Base-by-base conservation (phyloP, 1,140 invertebrate species). In the Leptoteleia sp. region DNA sequence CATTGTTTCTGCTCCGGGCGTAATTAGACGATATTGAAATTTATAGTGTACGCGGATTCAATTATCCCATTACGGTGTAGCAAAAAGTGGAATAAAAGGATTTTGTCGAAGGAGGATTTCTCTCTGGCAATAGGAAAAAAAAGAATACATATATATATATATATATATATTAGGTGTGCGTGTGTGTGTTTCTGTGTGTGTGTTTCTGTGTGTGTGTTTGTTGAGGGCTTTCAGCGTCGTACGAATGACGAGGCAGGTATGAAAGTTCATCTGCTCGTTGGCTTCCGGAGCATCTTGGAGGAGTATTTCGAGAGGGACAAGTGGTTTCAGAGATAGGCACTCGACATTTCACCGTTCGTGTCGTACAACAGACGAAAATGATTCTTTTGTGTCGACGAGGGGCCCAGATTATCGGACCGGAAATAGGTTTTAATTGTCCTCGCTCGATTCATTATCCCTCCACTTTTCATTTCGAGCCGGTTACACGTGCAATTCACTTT, bases 221-320 rank as follows among this genome's bases (percentile, higher is more conserved):
- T 59, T 43, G 65, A 70, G 73, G 11, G 57, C 50, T 72, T 72
- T 68, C 38, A 61, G 12, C 62, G n/a, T 38, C 43, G 55, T 47
- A 43, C 45, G 48, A 70, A 64, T 57, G 55, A 77, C 42, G 67
- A 43, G 61, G 38, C 52, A 47, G 54, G 68, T 73, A 76, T 80
- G 68, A 61, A 75, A 80, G 62, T 77, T 80, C 73, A 77, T 73
- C 68, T 71, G 64, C 70, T 80, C 68, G 55, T 75, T 65, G 73
- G 61, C 70, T 77, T 68, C 33, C 64, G 50, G 68, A 77, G 68
- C 62, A 71, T 71, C 68, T 72, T 68, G 50, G 57, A 76, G 31
- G 45, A 76, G 72, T 73, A 64, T 64, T 80, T 76, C 67, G 72
- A 80, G 72, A 68, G 73, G 68, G 57, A 68, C 52, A 70, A 79